Percentiles rank a stretch among this genome's conserved stretches.
Evolutionary conservation across 1,140 invertebrate genomes (phyloP).

Genomic region (Akabosia matsudoensis): DNA sequence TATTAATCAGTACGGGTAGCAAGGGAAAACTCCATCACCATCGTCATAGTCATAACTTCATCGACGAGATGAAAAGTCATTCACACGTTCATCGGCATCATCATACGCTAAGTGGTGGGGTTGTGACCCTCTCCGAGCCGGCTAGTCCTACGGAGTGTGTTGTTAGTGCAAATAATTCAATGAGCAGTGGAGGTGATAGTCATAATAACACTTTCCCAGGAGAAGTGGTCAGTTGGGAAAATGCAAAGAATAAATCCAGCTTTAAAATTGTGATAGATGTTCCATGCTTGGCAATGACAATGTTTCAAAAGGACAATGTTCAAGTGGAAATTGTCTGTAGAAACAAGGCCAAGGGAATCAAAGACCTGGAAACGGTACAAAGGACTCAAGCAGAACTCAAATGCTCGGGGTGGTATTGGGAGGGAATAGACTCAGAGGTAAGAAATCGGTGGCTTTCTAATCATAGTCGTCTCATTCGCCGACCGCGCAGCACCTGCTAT

Average conservation of each 20-base stretch:
- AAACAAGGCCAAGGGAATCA: neutral
- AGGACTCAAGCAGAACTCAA: neutral
- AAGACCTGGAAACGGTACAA: slow-evolving; percentile 4
- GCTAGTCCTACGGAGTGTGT: neutral
- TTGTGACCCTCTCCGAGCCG: neutral
- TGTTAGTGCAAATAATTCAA: neutral
- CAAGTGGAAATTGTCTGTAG: slow-evolving; percentile 33
- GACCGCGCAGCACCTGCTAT: neutral
- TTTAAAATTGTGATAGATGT: slow-evolving; percentile 38
- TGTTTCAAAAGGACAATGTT: slow-evolving; percentile 22
- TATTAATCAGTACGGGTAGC: slow-evolving; percentile 22
- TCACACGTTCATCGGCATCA: neutral
- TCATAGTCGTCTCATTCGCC: neutral
- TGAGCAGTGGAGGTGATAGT: neutral
- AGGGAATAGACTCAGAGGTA: slow-evolving; percentile 33
- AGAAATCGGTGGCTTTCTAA: neutral
- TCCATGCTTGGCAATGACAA: slow-evolving; percentile 11
- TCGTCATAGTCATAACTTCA: slow-evolving; percentile 6
- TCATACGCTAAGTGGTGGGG: neutral
- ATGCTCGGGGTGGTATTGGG: slow-evolving; percentile 28
- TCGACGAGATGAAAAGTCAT: neutral
- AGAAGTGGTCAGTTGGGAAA: neutral
- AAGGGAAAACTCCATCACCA: neutral
- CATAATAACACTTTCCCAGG: neutral
- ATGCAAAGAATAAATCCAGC: slow-evolving; percentile 11